Evolutionary conservation across 2,888 invertebrate species (phyloP).

Genomic region (Cerastis leucographa): DNA sequence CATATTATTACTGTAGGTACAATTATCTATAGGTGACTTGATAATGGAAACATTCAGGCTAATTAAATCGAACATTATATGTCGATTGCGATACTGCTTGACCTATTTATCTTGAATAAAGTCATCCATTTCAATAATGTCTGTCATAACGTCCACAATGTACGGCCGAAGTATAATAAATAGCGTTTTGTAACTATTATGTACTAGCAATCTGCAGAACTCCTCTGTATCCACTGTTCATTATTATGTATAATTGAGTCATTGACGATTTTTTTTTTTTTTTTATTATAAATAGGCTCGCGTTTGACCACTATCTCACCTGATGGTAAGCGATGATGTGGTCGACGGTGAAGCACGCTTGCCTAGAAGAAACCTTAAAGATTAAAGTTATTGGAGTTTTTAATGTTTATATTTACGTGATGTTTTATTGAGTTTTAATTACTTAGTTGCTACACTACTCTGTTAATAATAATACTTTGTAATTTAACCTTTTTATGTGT

Average conservation of each 20-base stretch:
- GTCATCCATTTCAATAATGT: constrained; percentile 89
- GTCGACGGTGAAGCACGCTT: too few species aligned
- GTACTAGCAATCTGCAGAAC: constrained; percentile 64
- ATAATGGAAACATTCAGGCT: constrained; percentile 86
- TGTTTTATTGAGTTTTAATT: constrained; percentile 61
- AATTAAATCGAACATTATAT: constrained; percentile 88
- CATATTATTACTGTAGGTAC: constrained; percentile 44
- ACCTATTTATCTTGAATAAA: constrained; percentile 87
- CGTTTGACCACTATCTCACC: too few species aligned
- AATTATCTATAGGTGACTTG: constrained; percentile 52
- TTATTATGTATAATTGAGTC: constrained; percentile 68
- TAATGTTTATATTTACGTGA: constrained; percentile 61
- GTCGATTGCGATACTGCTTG: constrained; percentile 84
- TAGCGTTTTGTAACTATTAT: constrained; percentile 79
- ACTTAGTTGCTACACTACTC: constrained; percentile 35
- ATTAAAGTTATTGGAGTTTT: constrained; percentile 62
- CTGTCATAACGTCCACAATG: constrained; percentile 83
- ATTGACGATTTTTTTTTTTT: constrained; percentile 65
- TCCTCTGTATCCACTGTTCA: constrained; percentile 45
- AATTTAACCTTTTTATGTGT: constrained; percentile 25
- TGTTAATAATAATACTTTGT: constrained; percentile 1
- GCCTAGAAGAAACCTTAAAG: too few species aligned
- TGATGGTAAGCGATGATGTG: too few species aligned
- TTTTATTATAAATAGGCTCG: too few species aligned
- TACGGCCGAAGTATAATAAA: constrained; percentile 78